A percentile compares a stretch with the other conserved stretches of the same genome.
Conservation (phyloP, 2,888 invertebrate species). For the Philaethria dido region DNA sequence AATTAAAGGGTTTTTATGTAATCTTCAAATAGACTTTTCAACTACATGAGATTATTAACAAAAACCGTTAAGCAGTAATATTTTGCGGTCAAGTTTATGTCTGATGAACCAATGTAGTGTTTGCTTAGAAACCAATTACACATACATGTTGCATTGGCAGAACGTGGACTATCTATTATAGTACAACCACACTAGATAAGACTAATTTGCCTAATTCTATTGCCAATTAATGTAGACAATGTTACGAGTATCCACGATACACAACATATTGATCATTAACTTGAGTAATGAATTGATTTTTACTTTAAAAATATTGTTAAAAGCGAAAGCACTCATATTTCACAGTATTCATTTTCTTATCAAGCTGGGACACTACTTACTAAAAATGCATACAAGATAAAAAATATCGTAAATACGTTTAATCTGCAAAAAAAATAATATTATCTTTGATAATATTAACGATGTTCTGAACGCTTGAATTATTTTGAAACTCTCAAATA, state of each 20-base stretch:
- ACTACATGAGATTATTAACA: no score
- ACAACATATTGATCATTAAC: background rate
- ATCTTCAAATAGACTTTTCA: no score
- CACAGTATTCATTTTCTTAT: background rate
- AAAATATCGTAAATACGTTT: no score
- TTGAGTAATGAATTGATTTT: background rate
- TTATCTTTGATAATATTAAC: no score
- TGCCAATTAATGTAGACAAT: background rate
- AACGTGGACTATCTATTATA: background rate
- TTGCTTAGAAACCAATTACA: slow-evolving; percentile 20
- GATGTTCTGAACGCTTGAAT: no score
- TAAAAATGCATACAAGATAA: no score
- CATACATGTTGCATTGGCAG: background rate
- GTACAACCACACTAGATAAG: background rate
- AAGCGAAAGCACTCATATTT: background rate
- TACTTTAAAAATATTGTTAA: background rate
- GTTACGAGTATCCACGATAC: background rate
- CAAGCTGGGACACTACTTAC: no score
- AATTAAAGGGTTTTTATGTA: no score
- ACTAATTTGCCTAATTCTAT: slow-evolving; percentile 10
- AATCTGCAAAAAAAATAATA: no score
- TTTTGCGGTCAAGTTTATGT: background rate
- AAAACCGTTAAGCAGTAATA: no score
- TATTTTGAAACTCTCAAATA: background rate
- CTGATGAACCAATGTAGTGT: background rate